Evolutionary conservation across 1,140 invertebrate genomes (phyloP).

Genomic region (Andricus grossulariae): DNA sequence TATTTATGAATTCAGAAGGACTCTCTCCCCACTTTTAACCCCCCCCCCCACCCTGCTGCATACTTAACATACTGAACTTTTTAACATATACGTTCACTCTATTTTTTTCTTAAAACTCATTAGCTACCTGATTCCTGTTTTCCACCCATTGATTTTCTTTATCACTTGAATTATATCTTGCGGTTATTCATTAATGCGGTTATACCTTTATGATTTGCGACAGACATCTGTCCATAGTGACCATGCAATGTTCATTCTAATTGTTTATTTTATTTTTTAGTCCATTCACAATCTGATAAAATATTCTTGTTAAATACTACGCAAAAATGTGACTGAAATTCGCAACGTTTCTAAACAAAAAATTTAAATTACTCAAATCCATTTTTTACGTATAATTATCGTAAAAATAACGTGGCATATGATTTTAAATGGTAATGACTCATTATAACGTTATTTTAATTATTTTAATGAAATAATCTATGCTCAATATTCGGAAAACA

Average conservation of each 20-base stretch:
- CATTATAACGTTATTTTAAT: too few relatives aligned
- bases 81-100: slow-evolving; percentile 4
- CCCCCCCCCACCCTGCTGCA: neutral
- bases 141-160: slow-evolving; percentile 24
- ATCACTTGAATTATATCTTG: slow-evolving; percentile 12
- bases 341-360: too few relatives aligned
- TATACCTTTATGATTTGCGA: neutral
- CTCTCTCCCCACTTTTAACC: neutral
- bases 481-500: too few relatives aligned
- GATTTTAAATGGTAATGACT: too few relatives aligned
- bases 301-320: neutral
- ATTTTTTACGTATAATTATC: too few relatives aligned
- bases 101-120: slow-evolving; percentile 20
- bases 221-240: neutral
- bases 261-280: neutral
- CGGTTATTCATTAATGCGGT: slow-evolving; percentile 3
- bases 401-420: too few relatives aligned
- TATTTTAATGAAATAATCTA: too few relatives aligned
- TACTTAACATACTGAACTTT: slow-evolving; percentile 18
- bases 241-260: neutral
- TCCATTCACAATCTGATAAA: neutral
- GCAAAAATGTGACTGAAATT: too few relatives aligned
- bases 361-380: too few relatives aligned
- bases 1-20: too few relatives aligned
- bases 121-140: neutral